Evolutionary conservation across 2,113 vertebrate species (phyloP).

Genomic region (rabbit (Oryctolagus cuniculus)): DNA sequence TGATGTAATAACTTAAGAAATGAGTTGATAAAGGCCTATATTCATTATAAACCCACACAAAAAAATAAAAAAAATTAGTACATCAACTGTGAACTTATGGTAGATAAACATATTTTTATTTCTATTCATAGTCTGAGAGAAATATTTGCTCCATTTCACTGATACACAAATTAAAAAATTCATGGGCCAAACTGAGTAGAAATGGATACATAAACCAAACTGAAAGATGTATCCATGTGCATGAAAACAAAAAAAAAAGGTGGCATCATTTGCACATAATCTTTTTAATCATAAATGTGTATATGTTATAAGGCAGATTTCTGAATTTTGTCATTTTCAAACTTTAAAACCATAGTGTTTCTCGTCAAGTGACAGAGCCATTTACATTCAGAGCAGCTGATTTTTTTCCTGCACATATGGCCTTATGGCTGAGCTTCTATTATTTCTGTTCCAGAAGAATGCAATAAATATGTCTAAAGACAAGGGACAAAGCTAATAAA

Average conservation of each 20-base stretch:
- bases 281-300: not conserved
- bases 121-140: not conserved
- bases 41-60: not conserved
- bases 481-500: slow-evolving; percentile 89
- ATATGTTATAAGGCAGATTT: slow-evolving; percentile 61
- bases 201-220: not conserved
- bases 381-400: slow-evolving; percentile 78
- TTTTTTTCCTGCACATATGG: slow-evolving; percentile 58
- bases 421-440: slow-evolving; percentile 82
- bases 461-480: slow-evolving; percentile 87
- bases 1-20: slow-evolving; percentile 12
- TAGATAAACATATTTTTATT: slow-evolving; percentile 22
- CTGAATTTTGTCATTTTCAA: slow-evolving; percentile 72
- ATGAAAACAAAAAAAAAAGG: not conserved
- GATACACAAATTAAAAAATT: slow-evolving; percentile 52
- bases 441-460: slow-evolving; percentile 87
- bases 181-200: not conserved
- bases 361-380: slow-evolving; percentile 76
- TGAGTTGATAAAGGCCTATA: not conserved
- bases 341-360: slow-evolving; percentile 73
- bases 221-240: not conserved
- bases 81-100: not conserved
- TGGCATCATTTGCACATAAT: not conserved
- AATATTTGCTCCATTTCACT: not conserved
- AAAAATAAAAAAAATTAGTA: slow-evolving; percentile 15